Evolutionary conservation across 2,113 vertebrate species (phyloP), one percentile per base, ranked within the genome.

Genomic region (Apteryx mantelli): DNA sequence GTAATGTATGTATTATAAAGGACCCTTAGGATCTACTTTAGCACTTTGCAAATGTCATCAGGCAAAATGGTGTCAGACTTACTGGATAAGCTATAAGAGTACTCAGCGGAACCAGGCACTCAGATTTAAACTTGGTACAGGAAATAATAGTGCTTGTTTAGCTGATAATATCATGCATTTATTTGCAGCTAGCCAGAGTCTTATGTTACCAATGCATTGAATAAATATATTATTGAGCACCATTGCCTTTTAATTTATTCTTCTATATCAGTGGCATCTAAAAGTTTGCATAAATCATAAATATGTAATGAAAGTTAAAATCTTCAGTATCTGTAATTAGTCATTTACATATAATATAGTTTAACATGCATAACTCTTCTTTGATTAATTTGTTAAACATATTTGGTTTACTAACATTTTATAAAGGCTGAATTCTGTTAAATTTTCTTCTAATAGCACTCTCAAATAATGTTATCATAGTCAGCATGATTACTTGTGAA

Each of bases 1-100:
- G 0, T 30, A 3, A 42, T 38, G 11, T 28, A 32, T 6, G 8
- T 36, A 25, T 40, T 18, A 10, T 2, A 77, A 7, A 66, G 3
- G 58, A 55, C 30, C 25, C n/a, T 63, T 30, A 42, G 55, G 14
- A 56, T 77, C 17, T 70, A 15, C 18, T 86, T 68, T 18, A 55
- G 34, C 28, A 50, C 8, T 91, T 84, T 53, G 34, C 7, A 3
- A 34, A 11, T 40, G 30, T 40, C 28, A 38, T 4, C 42, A n/a
- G 36, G 32, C 20, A 56, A 25, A 9, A 22, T 3, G 14, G 8
- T 75, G n/a, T 65, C 52, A 75, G 74, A 38, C 3, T 79, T 63
- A 36, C 2, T 11, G 86, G 68, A 19, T 13, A 65, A 86, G 14
- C 22, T 64, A 1, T 32, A 53, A 68, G 25, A 74, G 30, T 15